Conservation (phyloP, 92 coral and sea anemone genomes). For the Ricordea florida region DNA sequence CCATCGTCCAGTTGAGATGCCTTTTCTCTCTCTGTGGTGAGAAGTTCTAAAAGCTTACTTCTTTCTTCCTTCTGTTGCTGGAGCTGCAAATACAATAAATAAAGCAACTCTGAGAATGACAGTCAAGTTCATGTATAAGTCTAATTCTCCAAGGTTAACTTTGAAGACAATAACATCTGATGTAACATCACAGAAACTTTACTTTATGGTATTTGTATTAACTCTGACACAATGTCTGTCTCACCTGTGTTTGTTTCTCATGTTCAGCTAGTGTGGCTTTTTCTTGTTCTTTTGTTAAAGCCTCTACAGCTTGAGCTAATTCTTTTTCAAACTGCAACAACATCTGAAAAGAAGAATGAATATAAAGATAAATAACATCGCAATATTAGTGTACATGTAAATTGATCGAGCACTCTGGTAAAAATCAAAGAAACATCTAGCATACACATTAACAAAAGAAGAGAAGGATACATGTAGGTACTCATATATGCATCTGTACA, state of each 20-base stretch:
- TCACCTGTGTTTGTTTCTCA: conserved; percentile 66
- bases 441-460: no score
- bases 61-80: conserved; percentile 66
- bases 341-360: conserved; percentile 54
- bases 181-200: no score
- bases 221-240: neutral
- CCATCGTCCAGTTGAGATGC: conserved; percentile 54
- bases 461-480: no score
- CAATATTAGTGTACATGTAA: no score
- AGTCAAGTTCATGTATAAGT: no score
- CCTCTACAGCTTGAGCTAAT: conserved; percentile 89
- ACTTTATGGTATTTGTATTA: no score
- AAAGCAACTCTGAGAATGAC: neutral
- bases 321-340: conserved; percentile 96
- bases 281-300: conserved; percentile 85
- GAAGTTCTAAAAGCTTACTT: conserved; percentile 58
- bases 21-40: conserved; percentile 74
- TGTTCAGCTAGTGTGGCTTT: conserved; percentile 83
- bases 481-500: no score
- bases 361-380: neutral
- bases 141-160: no score
- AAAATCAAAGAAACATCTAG: no score
- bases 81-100: conserved; percentile 24
- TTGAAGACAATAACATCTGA: no score
- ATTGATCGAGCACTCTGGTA: no score